Conservation (phyloP, 1,140 invertebrate genomes). For the Ceratosolen fusciceps region DNA sequence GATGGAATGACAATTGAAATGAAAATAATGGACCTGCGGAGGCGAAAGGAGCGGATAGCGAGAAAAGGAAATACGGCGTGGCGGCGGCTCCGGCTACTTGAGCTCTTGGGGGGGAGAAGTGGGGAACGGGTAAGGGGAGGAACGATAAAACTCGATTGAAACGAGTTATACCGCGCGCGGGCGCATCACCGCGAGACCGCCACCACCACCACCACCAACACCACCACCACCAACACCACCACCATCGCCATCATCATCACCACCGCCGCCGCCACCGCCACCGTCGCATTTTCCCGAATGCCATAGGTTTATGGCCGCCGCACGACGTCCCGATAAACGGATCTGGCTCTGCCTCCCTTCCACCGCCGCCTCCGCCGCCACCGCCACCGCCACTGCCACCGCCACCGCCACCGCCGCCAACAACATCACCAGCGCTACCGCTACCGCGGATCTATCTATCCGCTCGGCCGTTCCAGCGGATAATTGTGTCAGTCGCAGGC, state of each 20-base stretch:
- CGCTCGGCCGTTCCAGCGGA: slow-evolving; percentile 19
- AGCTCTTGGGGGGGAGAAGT: not conserved
- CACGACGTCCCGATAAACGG: slow-evolving; percentile 34
- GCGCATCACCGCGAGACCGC: slow-evolving; percentile 2
- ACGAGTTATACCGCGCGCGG: slow-evolving; percentile 27
- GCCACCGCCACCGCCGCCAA: not conserved
- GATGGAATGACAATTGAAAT: slow-evolving; percentile 20
- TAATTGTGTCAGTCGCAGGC: slow-evolving; percentile 43
- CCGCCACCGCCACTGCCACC: not conserved
- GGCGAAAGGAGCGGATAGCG: slow-evolving; percentile 9
- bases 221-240: no score
- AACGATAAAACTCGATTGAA: slow-evolving; percentile 38
- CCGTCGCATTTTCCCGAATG: slow-evolving; percentile 36
- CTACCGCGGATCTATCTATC: no score
- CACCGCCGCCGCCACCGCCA: not conserved
- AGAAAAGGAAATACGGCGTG: slow-evolving; percentile 25
- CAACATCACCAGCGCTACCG: no score
- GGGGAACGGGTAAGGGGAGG: not conserved
- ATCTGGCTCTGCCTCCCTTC: slow-evolving; percentile 3
- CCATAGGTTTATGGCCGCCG: slow-evolving; percentile 22
- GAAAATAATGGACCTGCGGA: slow-evolving; percentile 1
- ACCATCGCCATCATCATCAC: no score
- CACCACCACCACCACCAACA: no score
- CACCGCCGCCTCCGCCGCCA: not conserved
- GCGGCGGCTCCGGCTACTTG: no score